A percentile compares a stretch with the other conserved stretches of the same genome.
Evolutionary conservation across 2,797 vertebrate genomes (phyloP).

Genomic region (Diplodus sargus): DNA sequence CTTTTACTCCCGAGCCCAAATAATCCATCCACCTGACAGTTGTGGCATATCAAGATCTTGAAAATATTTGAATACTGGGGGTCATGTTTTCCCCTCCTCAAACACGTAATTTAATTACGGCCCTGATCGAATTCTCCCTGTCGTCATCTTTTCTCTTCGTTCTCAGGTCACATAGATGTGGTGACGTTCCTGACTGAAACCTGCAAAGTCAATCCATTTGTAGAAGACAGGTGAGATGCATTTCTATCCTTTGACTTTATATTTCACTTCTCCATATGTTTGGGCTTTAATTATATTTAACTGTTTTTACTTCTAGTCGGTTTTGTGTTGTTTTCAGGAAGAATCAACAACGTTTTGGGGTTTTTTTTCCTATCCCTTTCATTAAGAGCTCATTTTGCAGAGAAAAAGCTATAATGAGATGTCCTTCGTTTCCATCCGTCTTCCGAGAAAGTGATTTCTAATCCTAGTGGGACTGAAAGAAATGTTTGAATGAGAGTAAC

Average conservation of each 20-base stretch:
- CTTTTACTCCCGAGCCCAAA: too few species aligned
- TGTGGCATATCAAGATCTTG: too few species aligned
- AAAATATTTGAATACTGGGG: too few species aligned
- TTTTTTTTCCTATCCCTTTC: background rate
- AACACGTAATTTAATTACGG: too few species aligned
- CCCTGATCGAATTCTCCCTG: too few species aligned
- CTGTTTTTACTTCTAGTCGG: background rate
- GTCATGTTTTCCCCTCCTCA: too few species aligned
- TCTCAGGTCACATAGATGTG: slow-evolving; percentile 88
- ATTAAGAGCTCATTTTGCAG: background rate
- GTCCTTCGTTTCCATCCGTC: background rate
- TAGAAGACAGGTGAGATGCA: slow-evolving; percentile 87
- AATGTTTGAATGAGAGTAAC: background rate
- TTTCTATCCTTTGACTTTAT: background rate
- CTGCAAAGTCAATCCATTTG: slow-evolving; percentile 90
- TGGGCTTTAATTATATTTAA: background rate
- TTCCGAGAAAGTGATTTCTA: background rate
- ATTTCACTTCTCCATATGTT: background rate
- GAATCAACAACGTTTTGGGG: background rate
- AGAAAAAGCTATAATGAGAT: background rate
- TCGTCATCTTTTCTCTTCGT: slow-evolving; percentile 25
- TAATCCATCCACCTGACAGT: too few species aligned
- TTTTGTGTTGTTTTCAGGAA: slow-evolving; percentile 5
- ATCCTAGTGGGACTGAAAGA: background rate
- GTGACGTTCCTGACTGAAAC: slow-evolving; percentile 88